Conservation (phyloP, 2,888 invertebrate genomes). For the Timandra comae region DNA sequence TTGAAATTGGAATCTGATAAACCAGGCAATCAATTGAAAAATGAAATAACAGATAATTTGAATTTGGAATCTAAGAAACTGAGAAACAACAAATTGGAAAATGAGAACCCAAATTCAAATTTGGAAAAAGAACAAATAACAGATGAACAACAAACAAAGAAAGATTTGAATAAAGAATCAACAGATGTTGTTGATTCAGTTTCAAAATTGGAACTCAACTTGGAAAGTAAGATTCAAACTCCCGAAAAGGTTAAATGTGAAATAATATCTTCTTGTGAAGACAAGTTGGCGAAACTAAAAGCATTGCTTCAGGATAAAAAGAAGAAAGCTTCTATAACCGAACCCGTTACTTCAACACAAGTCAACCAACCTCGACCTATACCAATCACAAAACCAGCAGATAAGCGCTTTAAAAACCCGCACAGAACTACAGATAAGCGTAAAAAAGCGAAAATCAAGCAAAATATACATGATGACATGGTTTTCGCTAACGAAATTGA, state of each 20-base stretch:
- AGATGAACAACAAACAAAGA: neutral
- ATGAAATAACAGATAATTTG: neutral
- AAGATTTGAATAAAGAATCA: neutral
- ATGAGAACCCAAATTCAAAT: neutral
- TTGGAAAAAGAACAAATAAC: neutral
- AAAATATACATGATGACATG: conserved; percentile 42
- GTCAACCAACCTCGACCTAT: conserved; percentile 20
- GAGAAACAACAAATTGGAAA: neutral
- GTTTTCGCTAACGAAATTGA: conserved; percentile 43
- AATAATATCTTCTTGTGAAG: conserved; percentile 52
- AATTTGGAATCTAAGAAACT: conserved; percentile 1
- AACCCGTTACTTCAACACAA: conserved; percentile 21
- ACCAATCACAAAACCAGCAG: conserved; percentile 27
- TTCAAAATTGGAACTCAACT: conserved; percentile 1
- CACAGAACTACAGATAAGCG: conserved; percentile 33
- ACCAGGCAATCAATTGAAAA: neutral
- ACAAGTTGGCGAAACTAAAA: conserved; percentile 54
- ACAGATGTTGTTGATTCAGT: neutral
- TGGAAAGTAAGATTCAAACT: too few relatives aligned
- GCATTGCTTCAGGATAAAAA: conserved; percentile 39
- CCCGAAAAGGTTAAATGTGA: too few relatives aligned
- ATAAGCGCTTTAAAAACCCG: conserved; percentile 42
- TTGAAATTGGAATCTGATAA: conserved; percentile 1
- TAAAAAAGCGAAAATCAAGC: conserved; percentile 28
- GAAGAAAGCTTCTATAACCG: conserved; percentile 22